Conservation (phyloP, 2,888 invertebrate genomes). For the Pseudeuparius sepicola region DNA sequence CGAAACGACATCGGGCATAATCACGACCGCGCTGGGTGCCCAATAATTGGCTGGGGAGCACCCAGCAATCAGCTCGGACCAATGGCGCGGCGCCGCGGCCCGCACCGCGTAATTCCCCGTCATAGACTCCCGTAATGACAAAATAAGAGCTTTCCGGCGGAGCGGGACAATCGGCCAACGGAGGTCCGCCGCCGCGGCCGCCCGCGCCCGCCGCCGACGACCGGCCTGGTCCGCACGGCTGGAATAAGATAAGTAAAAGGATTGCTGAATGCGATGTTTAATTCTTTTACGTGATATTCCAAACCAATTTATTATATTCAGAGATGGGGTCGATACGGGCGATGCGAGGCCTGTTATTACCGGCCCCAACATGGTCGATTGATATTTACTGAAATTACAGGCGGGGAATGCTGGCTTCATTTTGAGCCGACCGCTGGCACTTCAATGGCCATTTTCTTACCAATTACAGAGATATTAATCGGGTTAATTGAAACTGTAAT, state of each 20-base stretch:
- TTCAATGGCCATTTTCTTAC: no score
- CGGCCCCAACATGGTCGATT: slow-evolving; percentile 27
- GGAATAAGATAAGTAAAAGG: slow-evolving; percentile 42
- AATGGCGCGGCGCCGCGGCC: slow-evolving; percentile 30
- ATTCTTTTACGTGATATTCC: slow-evolving; percentile 42
- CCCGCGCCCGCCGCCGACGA: no score
- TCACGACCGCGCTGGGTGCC: no score
- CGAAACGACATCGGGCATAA: slow-evolving; percentile 36
- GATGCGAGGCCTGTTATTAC: slow-evolving; percentile 32
- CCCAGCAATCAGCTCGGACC: slow-evolving; percentile 30
- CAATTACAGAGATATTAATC: no score
- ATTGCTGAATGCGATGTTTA: slow-evolving; percentile 40
- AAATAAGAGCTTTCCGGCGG: slow-evolving; percentile 39
- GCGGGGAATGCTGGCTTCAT: slow-evolving; percentile 26
- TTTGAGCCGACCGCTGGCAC: slow-evolving; percentile 12
- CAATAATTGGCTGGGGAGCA: slow-evolving; percentile 36
- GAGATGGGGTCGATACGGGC: slow-evolving; percentile 31
- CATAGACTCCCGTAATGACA: slow-evolving; percentile 40
- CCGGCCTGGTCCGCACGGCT: no score
- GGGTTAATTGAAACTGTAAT: no score
- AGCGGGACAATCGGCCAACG: slow-evolving; percentile 34
- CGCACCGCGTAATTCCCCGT: slow-evolving; percentile 35
- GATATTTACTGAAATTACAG: slow-evolving; percentile 34
- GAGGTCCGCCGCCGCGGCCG: no score
- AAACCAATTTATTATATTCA: slow-evolving; percentile 38